Conservation (phyloP, 2,888 invertebrate genomes). For the Temnothorax unifasciatus region DNA sequence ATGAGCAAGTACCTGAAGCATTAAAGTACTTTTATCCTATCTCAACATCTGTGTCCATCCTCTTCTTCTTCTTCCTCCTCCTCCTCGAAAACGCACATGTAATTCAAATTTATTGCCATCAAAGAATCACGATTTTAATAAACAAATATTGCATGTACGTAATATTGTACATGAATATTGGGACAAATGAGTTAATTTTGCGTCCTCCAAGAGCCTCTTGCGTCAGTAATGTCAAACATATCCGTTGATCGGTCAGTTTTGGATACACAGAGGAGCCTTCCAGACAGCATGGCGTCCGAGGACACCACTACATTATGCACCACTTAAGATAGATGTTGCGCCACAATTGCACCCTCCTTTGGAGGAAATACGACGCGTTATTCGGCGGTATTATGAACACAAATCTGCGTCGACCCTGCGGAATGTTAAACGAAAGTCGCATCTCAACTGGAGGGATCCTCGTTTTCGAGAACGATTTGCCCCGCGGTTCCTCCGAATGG, state of each 20-base stretch:
- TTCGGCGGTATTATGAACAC: slow-evolving; percentile 50
- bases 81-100: neutral
- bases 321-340: slow-evolving; percentile 34
- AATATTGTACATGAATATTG: neutral
- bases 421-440: slow-evolving; percentile 52
- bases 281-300: slow-evolving; percentile 12
- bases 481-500: slow-evolving; percentile 32
- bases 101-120: slow-evolving; percentile 25
- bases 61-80: neutral
- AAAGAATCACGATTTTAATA: neutral
- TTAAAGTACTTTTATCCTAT: slow-evolving; percentile 25
- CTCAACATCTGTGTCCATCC: neutral
- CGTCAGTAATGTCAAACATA: neutral
- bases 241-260: slow-evolving; percentile 14
- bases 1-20: slow-evolving; percentile 36
- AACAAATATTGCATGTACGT: slow-evolving; percentile 18
- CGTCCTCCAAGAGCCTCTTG: neutral
- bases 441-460: slow-evolving; percentile 38
- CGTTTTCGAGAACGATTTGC: slow-evolving; percentile 38
- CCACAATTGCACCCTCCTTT: slow-evolving; percentile 46
- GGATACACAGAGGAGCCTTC: neutral
- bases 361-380: slow-evolving; percentile 45
- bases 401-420: slow-evolving; percentile 45
- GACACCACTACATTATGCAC: slow-evolving; percentile 26
- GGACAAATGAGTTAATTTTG: neutral